Conservation (phyloP, 2,113 vertebrate genomes). For the Tor tambroides region DNA sequence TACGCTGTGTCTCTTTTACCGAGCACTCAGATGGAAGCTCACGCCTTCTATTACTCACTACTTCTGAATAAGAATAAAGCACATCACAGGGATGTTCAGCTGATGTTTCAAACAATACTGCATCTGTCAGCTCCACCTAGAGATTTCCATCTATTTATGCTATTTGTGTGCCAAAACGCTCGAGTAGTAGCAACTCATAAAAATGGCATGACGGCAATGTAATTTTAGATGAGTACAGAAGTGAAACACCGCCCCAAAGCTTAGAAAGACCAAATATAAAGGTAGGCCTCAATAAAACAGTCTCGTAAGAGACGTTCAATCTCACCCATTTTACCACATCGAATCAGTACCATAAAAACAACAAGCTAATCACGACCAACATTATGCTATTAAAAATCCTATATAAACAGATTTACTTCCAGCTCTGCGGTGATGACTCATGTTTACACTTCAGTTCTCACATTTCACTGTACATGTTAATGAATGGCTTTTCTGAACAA, state of each 20-base stretch:
- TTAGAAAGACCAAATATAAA: not conserved
- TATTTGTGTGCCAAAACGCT: not conserved
- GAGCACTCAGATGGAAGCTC: not conserved
- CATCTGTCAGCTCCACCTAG: not conserved
- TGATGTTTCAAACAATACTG: not conserved
- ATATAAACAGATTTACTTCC: not conserved
- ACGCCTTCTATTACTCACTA: not conserved
- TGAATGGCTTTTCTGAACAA: constrained; percentile 9
- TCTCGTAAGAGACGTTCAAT: too few species aligned
- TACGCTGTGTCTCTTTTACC: not conserved
- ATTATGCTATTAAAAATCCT: not conserved
- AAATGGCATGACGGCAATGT: not conserved
- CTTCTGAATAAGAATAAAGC: not conserved
- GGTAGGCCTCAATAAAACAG: too few species aligned
- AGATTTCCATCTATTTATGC: not conserved
- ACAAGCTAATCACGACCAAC: not conserved
- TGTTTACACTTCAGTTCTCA: not conserved
- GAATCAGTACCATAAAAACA: not conserved
- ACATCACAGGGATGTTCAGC: not conserved
- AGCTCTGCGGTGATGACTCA: not conserved
- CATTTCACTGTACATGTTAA: not conserved
- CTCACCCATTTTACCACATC: not conserved
- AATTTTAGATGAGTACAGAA: not conserved
- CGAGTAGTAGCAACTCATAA: not conserved
- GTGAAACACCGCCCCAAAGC: not conserved